A percentile compares a stretch with the other conserved stretches of the same genome.
These are phyloP conservation scores for Cynopterus sphinx DNA, from an alignment of 2,797 vertebrate genomes.

Conservation along the genomic window DNA sequence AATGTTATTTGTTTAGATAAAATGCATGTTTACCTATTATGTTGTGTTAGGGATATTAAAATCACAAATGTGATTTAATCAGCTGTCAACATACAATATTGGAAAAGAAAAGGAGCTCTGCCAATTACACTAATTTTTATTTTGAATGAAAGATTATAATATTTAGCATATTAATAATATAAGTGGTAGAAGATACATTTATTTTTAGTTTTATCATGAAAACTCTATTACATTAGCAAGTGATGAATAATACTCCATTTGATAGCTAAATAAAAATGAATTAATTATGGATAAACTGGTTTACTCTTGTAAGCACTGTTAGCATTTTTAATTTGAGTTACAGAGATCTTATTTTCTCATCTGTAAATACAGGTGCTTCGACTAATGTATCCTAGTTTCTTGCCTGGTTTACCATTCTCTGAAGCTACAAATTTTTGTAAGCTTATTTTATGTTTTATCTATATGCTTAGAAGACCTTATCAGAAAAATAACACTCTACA, in stretches of 20 bases:
- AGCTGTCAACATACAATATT: not conserved
- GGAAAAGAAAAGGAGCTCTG: not conserved
- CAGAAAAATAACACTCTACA: not conserved
- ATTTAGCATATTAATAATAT: not conserved
- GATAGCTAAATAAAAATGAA: conserved; percentile 49
- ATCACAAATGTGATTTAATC: not conserved
- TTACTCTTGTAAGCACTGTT: not conserved
- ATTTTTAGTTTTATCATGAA: conserved; percentile 22
- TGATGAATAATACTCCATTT: conserved; percentile 42
- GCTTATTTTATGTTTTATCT: conserved; percentile 40
- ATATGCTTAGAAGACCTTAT: not conserved
- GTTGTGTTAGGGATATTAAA: not conserved
- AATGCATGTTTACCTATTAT: not conserved
- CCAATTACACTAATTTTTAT: not conserved
- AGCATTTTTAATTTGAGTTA: conserved; percentile 25
- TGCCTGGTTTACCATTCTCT: not conserved
- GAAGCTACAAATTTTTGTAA: not conserved
- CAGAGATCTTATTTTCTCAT: conserved; percentile 37
- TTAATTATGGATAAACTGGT: conserved; percentile 29
- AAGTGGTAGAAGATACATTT: not conserved
- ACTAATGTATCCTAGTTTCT: conserved; percentile 3
- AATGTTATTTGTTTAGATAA: not conserved
- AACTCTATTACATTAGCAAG: not conserved
- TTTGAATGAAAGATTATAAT: not conserved
- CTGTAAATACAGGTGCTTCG: not conserved